Evolutionary conservation across 2,888 invertebrate species (phyloP).

Genomic region (Alentia gelatinosa): DNA sequence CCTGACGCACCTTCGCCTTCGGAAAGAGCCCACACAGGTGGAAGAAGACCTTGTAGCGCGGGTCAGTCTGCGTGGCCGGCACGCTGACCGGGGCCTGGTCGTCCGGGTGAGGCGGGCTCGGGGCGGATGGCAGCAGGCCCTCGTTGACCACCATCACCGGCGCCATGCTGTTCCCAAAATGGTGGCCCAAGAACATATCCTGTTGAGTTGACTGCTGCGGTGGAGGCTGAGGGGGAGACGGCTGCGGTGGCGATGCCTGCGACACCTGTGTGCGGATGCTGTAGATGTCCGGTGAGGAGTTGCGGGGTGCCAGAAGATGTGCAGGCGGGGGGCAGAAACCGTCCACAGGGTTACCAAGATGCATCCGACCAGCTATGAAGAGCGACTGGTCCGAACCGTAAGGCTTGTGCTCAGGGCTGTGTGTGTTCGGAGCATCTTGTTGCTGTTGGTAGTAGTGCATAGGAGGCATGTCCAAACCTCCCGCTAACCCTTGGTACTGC

Average conservation of each 20-base stretch:
- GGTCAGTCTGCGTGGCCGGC: constrained; percentile 82
- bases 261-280: background rate
- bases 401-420: background rate
- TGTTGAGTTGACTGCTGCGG: background rate
- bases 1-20: constrained; percentile 92
- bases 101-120: background rate
- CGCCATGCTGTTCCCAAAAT: background rate
- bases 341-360: background rate
- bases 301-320: background rate
- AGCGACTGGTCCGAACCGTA: constrained; percentile 19
- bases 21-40: constrained; percentile 95
- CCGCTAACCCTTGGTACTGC: background rate
- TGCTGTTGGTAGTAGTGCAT: background rate
- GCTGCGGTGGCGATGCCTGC: background rate
- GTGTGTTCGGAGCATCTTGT: background rate
- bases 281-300: constrained; percentile 3
- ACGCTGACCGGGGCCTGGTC: background rate
- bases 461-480: background rate
- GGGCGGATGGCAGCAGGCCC: background rate
- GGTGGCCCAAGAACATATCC: background rate
- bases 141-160: background rate
- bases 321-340: background rate
- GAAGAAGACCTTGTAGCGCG: constrained; percentile 89
- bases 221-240: background rate
- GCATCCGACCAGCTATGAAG: background rate